These are phyloP conservation scores for Battus philenor DNA, from an alignment of 1,140 invertebrate genomes.

Conservation along the genomic window DNA sequence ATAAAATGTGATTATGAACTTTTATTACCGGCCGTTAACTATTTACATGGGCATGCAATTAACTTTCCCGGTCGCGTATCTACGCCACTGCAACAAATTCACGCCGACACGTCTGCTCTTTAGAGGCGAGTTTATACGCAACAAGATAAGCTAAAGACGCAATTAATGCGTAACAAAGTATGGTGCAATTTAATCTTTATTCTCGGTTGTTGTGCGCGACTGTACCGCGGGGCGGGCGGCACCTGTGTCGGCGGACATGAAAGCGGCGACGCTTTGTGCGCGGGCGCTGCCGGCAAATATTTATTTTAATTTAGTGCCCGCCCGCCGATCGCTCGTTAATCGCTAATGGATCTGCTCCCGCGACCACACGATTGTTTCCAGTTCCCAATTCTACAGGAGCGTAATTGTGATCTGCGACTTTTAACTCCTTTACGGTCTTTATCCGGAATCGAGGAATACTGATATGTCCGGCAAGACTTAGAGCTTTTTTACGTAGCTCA, in stretches of 20 bases:
- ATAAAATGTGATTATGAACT: too few relatives aligned
- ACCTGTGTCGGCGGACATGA: slow-evolving; percentile 64
- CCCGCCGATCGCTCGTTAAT: slow-evolving; percentile 60
- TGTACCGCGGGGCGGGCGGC: slow-evolving; percentile 30
- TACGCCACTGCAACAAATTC: too few relatives aligned
- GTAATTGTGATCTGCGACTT: background rate
- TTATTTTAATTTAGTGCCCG: slow-evolving; percentile 70
- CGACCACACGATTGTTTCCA: slow-evolving; percentile 25
- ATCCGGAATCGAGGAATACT: background rate
- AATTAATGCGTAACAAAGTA: slow-evolving; percentile 8
- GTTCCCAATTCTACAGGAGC: slow-evolving; percentile 15
- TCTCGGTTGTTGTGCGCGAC: slow-evolving; percentile 1
- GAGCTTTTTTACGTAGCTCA: too few relatives aligned
- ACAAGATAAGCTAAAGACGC: too few relatives aligned
- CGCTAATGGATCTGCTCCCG: slow-evolving; percentile 65
- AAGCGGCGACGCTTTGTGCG: slow-evolving; percentile 42
- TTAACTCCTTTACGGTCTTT: background rate
- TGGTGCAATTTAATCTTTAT: slow-evolving; percentile 4
- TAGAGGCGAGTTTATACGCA: too few relatives aligned
- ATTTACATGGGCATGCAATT: too few relatives aligned
- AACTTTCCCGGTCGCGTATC: too few relatives aligned
- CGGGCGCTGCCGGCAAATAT: slow-evolving; percentile 63
- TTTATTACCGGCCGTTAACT: too few relatives aligned
- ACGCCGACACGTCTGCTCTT: too few relatives aligned
- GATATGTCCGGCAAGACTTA: background rate